Conservation (phyloP, 1,140 invertebrate genomes). For the Zaprionus ghesquierei region DNA sequence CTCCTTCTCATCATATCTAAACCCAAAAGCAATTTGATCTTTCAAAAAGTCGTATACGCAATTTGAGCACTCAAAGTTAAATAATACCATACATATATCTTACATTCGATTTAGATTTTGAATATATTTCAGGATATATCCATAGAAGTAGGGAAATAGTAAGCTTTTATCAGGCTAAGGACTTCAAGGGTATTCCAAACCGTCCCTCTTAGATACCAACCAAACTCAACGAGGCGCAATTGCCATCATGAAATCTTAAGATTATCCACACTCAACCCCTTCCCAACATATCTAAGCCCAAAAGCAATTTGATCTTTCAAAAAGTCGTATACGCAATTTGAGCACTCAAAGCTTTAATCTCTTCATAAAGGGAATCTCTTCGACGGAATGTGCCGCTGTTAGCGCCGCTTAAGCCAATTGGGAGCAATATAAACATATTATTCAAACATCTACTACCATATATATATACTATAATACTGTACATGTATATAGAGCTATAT, state of each 20-base stretch:
- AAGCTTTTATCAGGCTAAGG: too few relatives aligned
- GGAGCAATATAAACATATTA: slow-evolving; percentile 5
- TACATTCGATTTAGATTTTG: too few relatives aligned
- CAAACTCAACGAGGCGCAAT: background rate
- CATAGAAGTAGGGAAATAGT: too few relatives aligned
- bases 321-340: background rate
- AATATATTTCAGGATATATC: too few relatives aligned
- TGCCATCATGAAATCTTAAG: background rate
- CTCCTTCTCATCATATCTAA: background rate
- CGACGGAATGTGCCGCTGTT: background rate
- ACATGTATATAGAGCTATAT: background rate
- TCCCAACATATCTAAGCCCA: background rate
- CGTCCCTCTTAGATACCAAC: background rate
- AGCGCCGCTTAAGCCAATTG: slow-evolving; percentile 3
- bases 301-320: background rate
- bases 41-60: background rate
- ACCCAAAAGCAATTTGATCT: background rate
- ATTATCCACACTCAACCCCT: background rate
- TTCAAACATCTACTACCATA: background rate
- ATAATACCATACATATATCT: too few relatives aligned
- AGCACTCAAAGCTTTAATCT: background rate
- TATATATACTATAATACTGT: background rate
- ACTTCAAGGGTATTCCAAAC: too few relatives aligned
- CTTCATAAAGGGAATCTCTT: background rate
- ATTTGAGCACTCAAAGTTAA: background rate